Percentiles rank a stretch among this genome's conserved stretches.
Conservation (phyloP, 1,140 invertebrate genomes). For the Trichoplusia ni region DNA sequence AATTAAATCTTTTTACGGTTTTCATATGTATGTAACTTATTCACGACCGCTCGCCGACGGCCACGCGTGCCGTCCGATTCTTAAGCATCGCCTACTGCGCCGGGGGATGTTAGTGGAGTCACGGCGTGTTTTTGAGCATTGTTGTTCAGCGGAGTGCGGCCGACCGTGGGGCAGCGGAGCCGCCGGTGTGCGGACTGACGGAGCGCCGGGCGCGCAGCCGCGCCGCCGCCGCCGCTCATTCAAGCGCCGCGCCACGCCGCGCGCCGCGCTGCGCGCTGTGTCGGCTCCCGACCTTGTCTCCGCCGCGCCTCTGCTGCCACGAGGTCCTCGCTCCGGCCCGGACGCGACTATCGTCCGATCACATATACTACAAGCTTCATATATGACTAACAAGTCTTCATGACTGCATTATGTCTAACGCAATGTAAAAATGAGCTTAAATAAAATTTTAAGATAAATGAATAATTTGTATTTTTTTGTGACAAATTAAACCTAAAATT, state of each 20-base stretch:
- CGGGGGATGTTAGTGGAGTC: slow-evolving; percentile 62
- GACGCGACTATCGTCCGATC: not conserved
- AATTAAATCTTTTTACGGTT: slow-evolving; percentile 68
- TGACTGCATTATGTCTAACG: too few species aligned
- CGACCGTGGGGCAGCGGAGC: slow-evolving; percentile 80
- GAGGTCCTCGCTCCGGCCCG: slow-evolving; percentile 32
- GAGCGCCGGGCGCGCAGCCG: slow-evolving; percentile 65
- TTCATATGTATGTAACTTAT: slow-evolving; percentile 75
- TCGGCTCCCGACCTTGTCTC: slow-evolving; percentile 36
- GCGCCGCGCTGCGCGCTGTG: too few species aligned
- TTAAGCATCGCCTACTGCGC: slow-evolving; percentile 70
- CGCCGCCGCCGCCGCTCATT: slow-evolving; percentile 62
- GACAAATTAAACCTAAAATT: too few species aligned
- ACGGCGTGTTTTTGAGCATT: slow-evolving; percentile 77
- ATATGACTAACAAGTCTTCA: too few species aligned
- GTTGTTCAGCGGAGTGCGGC: slow-evolving; percentile 78
- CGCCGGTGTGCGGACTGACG: slow-evolving; percentile 80
- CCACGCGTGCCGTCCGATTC: slow-evolving; percentile 69
- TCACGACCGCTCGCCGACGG: slow-evolving; percentile 74
- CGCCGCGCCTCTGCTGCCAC: slow-evolving; percentile 13
- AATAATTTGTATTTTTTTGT: too few species aligned
- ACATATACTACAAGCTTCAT: too few species aligned
- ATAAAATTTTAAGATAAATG: too few species aligned
- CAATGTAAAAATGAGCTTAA: too few species aligned
- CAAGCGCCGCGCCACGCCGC: slow-evolving; percentile 51